Base-by-base conservation (phyloP, 2,797 vertebrate genomes). In the Alosa sapidissima region DNA sequence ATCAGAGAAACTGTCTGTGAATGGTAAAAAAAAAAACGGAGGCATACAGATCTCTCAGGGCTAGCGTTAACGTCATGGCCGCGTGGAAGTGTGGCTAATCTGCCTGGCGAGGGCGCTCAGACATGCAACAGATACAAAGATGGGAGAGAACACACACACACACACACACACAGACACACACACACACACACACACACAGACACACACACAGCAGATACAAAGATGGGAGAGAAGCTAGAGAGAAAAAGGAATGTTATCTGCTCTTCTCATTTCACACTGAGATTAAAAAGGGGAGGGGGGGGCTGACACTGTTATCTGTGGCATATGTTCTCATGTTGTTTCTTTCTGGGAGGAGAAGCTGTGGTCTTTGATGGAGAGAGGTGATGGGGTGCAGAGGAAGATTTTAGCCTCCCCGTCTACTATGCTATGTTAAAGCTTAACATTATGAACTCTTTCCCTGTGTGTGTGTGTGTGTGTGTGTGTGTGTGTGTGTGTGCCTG, bases 331-430 rank as follows among this genome's bases (percentile, higher is more conserved):
- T 33, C 51, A 41, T 81, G 41, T 36, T 47, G 83, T 58, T 84
- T 84, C 72, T 84, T 81, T 81, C 58, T 58, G 41, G 19, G n/a
- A 24, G 55, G 51, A 72, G 45, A 52, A 52, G 65, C 65, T 72
- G 33, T 41, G 65, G 65, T 41, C 33, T 41, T 41, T 36, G 65
- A 72, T 41, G 33, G 65, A 41, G 65, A 14, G 52, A 72, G 62
- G 49, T 24, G 62, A 84, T 51, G 62, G 83, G 60, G 11, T 68
- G 51, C 24, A 68, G 41, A 68, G n/a, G 48, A 52, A 78, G 3
- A 78, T 24, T 21, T 2, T 81, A 48, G 9, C 60, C 60, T 28
- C 24, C 60, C 6, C 55, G 5, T 60, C 55, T 60, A 1, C 10
- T 11, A 33, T 33, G 28, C 9, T 68, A 2, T 72, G 11, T 41